A percentile compares a stretch with the other conserved stretches of the same genome.
These are phyloP conservation scores for Calcarius lapponicus DNA, from an alignment of 2,797 vertebrate genomes.

Conservation along the genomic window DNA sequence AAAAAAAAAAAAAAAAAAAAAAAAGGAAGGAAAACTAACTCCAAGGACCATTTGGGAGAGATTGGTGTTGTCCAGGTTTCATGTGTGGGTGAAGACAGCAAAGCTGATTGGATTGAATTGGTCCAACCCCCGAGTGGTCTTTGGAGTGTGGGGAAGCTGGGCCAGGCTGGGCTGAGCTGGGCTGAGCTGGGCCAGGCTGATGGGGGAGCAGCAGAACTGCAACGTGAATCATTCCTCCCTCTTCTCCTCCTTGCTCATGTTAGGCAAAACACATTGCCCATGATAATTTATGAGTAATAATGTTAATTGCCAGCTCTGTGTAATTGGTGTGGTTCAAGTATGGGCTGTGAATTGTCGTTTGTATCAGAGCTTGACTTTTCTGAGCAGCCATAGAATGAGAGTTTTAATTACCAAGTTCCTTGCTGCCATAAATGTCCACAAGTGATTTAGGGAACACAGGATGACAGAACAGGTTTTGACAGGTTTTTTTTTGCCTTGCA, in stretches of 20 bases:
- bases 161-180: background rate
- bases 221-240: background rate
- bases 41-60: background rate
- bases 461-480: background rate
- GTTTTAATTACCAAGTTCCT: conserved; percentile 62
- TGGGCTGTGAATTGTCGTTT: conserved; percentile 12
- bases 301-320: conserved; percentile 47
- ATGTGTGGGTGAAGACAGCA: background rate
- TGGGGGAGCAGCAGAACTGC: background rate
- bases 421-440: conserved; percentile 40
- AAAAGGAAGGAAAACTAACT: background rate
- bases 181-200: background rate
- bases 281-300: conserved; percentile 57
- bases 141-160: background rate
- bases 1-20: background rate
- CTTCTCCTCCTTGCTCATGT: background rate
- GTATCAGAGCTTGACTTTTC: conserved; percentile 2
- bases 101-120: background rate
- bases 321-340: conserved; percentile 51
- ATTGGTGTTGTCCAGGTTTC: background rate
- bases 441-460: conserved; percentile 48
- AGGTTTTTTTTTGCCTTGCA: background rate
- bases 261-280: conserved; percentile 40
- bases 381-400: conserved; percentile 33
- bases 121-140: background rate